Conservation (phyloP, 2,113 vertebrate species). For the Asarcornis scutulata region DNA sequence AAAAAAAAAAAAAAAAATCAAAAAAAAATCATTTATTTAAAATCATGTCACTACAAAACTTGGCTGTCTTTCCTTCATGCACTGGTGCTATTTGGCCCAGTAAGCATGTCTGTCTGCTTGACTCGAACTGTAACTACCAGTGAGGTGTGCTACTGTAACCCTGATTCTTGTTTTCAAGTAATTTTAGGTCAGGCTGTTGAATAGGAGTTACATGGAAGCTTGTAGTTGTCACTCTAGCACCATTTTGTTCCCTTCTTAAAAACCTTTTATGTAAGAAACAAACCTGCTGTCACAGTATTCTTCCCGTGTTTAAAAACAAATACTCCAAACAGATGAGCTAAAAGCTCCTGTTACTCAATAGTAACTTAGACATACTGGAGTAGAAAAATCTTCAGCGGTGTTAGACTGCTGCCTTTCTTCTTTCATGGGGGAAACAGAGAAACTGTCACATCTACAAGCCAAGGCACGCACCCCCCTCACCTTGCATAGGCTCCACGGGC, state of each 20-base stretch:
- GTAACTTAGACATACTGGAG: neutral
- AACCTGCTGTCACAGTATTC: neutral
- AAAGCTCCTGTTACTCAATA: neutral
- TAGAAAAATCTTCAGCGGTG: neutral
- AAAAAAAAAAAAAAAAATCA: too few species aligned
- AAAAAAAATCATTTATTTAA: neutral
- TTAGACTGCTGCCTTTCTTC: neutral
- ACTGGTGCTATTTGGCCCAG: neutral
- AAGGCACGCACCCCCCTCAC: neutral
- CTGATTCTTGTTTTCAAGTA: neutral
- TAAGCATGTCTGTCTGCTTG: neutral
- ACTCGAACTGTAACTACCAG: neutral
- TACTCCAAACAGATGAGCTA: neutral
- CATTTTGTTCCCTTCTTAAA: neutral
- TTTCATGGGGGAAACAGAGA: neutral
- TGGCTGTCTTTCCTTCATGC: neutral
- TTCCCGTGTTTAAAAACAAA: neutral
- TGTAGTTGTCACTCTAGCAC: neutral
- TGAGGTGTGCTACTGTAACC: neutral
- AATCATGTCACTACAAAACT: neutral
- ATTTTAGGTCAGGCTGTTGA: neutral
- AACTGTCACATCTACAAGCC: rapidly evolving
- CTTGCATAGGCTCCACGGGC: neutral
- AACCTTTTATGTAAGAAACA: neutral
- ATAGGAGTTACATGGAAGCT: neutral